Percentiles rank a stretch among this genome's conserved stretches.
phyloP scores from a whole-genome alignment of 2,113 vertebrate genomes.

The Semicossyphus pulcher region DNA sequence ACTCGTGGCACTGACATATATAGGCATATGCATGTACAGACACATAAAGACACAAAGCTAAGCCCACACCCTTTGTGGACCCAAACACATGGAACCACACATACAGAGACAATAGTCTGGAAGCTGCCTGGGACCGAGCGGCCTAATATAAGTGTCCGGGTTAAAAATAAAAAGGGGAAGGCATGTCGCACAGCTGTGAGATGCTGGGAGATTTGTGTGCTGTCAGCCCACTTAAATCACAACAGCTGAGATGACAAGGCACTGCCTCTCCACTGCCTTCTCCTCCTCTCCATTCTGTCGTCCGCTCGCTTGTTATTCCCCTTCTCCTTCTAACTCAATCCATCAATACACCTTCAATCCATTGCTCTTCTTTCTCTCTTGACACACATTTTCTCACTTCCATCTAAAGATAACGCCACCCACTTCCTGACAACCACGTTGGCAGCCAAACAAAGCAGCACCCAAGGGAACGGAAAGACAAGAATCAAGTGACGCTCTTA shows the following conservation, averaged over 20 bases:
- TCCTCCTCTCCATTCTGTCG: slow-evolving; percentile 34
- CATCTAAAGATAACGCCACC: slow-evolving; percentile 58
- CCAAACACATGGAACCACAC: slow-evolving; percentile 31
- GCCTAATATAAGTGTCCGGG: slow-evolving; percentile 72
- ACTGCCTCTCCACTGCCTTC: slow-evolving; percentile 44
- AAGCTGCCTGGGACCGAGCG: slow-evolving; percentile 27
- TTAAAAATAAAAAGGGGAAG: slow-evolving; percentile 86
- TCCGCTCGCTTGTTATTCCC: slow-evolving; percentile 32
- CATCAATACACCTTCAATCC: slow-evolving; percentile 28
- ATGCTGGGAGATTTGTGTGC: slow-evolving; percentile 80
- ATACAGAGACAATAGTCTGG: slow-evolving; percentile 64
- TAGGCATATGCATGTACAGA: slow-evolving; percentile 18
- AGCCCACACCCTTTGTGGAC: no score
- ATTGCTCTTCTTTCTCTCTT: slow-evolving; percentile 3
- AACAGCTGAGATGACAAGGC: slow-evolving; percentile 89
- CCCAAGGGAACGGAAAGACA: slow-evolving; percentile 38
- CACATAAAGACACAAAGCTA: slow-evolving; percentile 6
- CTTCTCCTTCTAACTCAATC: slow-evolving; percentile 10
- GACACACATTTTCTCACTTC: slow-evolving; percentile 46
- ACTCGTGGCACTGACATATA: slow-evolving; percentile 30
- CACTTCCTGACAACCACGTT: slow-evolving; percentile 45
- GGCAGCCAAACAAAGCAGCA: slow-evolving; percentile 52
- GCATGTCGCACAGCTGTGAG: slow-evolving; percentile 87
- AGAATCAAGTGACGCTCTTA: slow-evolving; percentile 25
- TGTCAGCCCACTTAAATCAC: slow-evolving; percentile 84